Evolutionary conservation across 2,113 vertebrate genomes (phyloP).

Genomic region (Zosterops lateralis): DNA sequence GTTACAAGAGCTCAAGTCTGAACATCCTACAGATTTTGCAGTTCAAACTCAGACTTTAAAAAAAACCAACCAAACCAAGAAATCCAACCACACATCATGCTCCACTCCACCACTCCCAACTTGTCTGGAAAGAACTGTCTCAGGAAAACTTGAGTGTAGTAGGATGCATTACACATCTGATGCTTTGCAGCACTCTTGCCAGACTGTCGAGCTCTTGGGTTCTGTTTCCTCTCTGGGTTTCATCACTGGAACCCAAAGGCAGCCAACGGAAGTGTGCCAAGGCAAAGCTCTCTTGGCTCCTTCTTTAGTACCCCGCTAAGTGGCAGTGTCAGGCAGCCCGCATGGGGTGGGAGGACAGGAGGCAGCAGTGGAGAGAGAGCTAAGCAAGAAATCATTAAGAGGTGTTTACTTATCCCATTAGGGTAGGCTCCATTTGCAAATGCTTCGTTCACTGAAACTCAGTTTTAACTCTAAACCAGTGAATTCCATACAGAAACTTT

Average conservation of each 20-base stretch:
- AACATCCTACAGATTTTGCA: not conserved
- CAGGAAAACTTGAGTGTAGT: not conserved
- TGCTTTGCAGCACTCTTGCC: not conserved
- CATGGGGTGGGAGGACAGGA: not conserved
- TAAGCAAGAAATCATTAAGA: not conserved
- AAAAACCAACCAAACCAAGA: not conserved
- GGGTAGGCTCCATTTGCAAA: not conserved
- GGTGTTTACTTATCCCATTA: not conserved
- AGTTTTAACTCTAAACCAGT: not conserved
- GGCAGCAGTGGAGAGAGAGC: not conserved
- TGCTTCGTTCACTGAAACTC: not conserved
- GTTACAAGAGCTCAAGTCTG: not conserved
- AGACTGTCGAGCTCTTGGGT: not conserved
- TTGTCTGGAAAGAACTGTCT: not conserved
- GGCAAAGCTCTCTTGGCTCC: not conserved
- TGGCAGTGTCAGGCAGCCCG: not conserved
- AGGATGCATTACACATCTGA: not conserved
- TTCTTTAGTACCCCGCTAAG: not conserved
- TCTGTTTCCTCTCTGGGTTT: not conserved
- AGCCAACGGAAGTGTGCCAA: not conserved
- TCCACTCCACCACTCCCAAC: not conserved
- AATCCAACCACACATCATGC: not conserved
- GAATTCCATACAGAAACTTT: not conserved
- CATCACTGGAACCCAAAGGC: not conserved
- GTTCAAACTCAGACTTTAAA: not conserved